A percentile compares a stretch with the other conserved stretches of the same genome.
Conservation (phyloP, 1,140 invertebrate genomes). For the Nasonia vitripennis region DNA sequence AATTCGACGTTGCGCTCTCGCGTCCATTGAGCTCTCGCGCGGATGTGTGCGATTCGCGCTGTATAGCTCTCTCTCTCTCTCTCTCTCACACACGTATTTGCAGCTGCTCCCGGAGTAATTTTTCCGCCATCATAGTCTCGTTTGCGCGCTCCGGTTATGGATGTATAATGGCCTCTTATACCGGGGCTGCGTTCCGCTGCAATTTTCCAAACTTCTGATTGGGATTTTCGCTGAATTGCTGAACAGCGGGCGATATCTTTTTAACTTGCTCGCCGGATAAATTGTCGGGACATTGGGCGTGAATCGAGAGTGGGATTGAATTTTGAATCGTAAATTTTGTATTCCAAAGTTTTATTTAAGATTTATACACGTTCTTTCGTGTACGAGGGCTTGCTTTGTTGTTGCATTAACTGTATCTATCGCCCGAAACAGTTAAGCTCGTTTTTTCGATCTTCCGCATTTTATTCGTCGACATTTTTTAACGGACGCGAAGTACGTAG, state of each 20-base stretch:
- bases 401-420: too few relatives aligned
- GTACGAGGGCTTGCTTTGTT: too few relatives aligned
- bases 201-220: slow-evolving; percentile 1
- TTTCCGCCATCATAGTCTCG: not conserved
- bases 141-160: not conserved
- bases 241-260: not conserved
- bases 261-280: not conserved
- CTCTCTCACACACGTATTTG: not conserved
- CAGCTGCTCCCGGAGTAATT: not conserved
- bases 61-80: not conserved
- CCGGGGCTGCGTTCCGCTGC: not conserved
- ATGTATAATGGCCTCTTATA: not conserved
- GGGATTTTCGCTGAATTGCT: not conserved
- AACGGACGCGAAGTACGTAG: too few relatives aligned
- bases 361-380: not conserved
- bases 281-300: not conserved
- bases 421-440: too few relatives aligned
- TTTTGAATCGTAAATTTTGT: not conserved
- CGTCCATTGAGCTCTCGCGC: not conserved
- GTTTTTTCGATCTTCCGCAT: too few relatives aligned
- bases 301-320: not conserved
- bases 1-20: slow-evolving; percentile 6
- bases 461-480: too few relatives aligned
- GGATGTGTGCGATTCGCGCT: slow-evolving; percentile 3
- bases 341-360: not conserved